Conservation (phyloP, 2,888 invertebrate genomes). For the Morpho deidamia region DNA sequence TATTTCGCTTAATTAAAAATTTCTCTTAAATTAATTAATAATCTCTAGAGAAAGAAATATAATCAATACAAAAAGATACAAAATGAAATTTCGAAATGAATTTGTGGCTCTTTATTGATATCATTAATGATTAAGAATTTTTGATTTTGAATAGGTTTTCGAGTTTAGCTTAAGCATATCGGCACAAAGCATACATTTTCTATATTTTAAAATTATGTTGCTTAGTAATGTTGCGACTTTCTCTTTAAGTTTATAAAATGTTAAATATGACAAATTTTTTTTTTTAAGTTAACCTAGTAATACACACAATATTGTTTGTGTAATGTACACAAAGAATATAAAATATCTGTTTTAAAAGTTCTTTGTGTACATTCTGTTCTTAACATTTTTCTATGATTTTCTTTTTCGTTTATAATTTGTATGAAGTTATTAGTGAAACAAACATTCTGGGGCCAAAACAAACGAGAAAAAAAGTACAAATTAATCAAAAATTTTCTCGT, state of each 20-base stretch:
- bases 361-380: neutral
- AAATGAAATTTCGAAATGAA: slow-evolving; percentile 53
- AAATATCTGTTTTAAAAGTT: neutral
- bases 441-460: slow-evolving; percentile 65
- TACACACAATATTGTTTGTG: slow-evolving; percentile 6
- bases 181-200: slow-evolving; percentile 21
- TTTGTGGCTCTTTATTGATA: slow-evolving; percentile 43
- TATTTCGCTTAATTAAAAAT: neutral
- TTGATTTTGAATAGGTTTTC: slow-evolving; percentile 29
- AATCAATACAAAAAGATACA: slow-evolving; percentile 9
- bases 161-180: slow-evolving; percentile 26
- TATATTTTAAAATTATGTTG: slow-evolving; percentile 5
- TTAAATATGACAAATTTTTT: slow-evolving; percentile 17
- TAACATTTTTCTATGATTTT: slow-evolving; percentile 1
- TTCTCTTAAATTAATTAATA: neutral
- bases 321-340: neutral
- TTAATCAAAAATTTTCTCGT: slow-evolving; percentile 57
- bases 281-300: slow-evolving; percentile 22
- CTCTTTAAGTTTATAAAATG: slow-evolving; percentile 22
- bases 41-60: slow-evolving; percentile 1
- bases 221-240: slow-evolving; percentile 13
- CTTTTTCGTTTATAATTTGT: slow-evolving; percentile 18
- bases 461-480: slow-evolving; percentile 71
- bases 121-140: slow-evolving; percentile 43
- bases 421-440: slow-evolving; percentile 46